Conservation (phyloP, 92 coral and sea anemone species). For the Epizoanthus ramosus region DNA sequence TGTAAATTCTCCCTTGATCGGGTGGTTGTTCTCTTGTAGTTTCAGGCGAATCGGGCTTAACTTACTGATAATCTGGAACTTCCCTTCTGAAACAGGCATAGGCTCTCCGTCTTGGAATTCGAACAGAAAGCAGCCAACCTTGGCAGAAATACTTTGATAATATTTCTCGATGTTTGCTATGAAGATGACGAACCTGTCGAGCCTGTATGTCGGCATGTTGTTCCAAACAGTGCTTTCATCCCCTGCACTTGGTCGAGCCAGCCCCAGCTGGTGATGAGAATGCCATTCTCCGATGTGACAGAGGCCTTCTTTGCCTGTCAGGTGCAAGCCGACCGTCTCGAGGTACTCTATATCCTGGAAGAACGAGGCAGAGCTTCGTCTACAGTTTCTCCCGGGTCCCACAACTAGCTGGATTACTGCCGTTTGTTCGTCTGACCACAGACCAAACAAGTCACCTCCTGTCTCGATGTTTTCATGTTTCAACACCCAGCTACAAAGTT, state of each 20-base stretch:
- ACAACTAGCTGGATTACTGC: constrained; percentile 85
- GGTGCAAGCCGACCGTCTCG: constrained; percentile 55
- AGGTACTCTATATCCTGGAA: constrained; percentile 83
- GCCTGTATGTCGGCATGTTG: constrained; percentile 74
- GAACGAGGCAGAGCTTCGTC: constrained; percentile 66
- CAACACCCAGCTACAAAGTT: constrained; percentile 63
- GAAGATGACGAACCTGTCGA: constrained; percentile 76
- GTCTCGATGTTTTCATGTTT: constrained; percentile 73
- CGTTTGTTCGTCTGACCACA: constrained; percentile 78
- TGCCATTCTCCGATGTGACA: constrained; percentile 99
- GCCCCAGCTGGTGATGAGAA: constrained; percentile 79
- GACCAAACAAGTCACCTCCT: constrained; percentile 92
- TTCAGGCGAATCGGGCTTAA: constrained; percentile 42
- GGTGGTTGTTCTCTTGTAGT: background rate
- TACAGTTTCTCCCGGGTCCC: constrained; percentile 82
- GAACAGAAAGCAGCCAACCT: constrained; percentile 70
- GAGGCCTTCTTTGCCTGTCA: constrained; percentile 72
- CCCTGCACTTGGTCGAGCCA: constrained; percentile 83
- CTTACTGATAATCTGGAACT: constrained; percentile 35
- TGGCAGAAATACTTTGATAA: constrained; percentile 1
- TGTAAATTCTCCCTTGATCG: too few relatives aligned
- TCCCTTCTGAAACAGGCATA: constrained; percentile 55
- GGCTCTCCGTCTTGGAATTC: constrained; percentile 54
- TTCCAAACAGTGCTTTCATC: constrained; percentile 89
- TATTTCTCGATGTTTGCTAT: constrained; percentile 67